Evolutionary conservation across 2,888 invertebrate species (phyloP), one percentile per base, ranked within the genome.

Genomic region (Polyploca ridens): DNA sequence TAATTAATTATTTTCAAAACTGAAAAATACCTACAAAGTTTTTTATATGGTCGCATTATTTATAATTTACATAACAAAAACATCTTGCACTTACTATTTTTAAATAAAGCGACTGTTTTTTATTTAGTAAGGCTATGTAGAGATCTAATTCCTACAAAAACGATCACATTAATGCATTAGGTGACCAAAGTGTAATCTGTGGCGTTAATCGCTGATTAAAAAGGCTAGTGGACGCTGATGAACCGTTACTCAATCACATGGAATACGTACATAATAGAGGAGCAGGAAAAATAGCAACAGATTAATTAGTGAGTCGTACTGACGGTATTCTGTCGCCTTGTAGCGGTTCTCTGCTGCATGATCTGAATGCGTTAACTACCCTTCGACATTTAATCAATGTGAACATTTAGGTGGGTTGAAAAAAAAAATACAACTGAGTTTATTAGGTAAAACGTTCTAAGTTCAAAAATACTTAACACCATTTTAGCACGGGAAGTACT

Each of bases 201-300:
- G 10, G 54, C 54, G n/a, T 19, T 19, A 19, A 54, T 16, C n/a
- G 5, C 16, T 54, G 10, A 54, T 54, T 54, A 19, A 19, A 10
- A 41, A 19, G 16, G 10, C 54, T 54, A 3, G 54, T 54, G 6
- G 19, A 8, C 10, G 19, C 54, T 54, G 19, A 54, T 54, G 0
- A 19, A 54, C 54, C 54, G 54, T 54, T 54, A 54, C 3, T 5
- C 54, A 10, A 19, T 19, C 54, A 54, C 54, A 54, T 19, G 54
- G 54, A 54, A 19, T 19, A 54, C 54, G 54, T 54, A 54, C 54
- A n/a, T 54, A 54, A 54, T 54, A n/a, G 54, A 54, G 10, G 54
- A 7, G 16, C 54, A n/a, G 54, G 16, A 19, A 19, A 54, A 54
- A 54, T 41, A 54, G 16, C 54, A 54, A 19, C 54, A 19, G 54